Evolutionary conservation across 2,113 vertebrate genomes (phyloP), one percentile per base, ranked within the genome.

Genomic region (Kobus ellipsiprymnus): DNA sequence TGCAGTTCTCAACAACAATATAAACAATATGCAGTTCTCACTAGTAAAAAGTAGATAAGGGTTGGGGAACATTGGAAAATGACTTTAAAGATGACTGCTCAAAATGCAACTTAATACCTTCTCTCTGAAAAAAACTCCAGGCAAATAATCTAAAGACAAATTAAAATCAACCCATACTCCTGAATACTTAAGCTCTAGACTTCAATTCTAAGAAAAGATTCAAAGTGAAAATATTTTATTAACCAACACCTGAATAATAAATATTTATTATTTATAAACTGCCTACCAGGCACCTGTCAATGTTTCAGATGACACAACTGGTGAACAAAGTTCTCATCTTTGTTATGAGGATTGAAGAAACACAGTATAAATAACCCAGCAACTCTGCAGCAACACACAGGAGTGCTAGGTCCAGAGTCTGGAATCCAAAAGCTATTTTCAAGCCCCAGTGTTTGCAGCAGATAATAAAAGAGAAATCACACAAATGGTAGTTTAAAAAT

Each of bases 151-250:
- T 82, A 48, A 93, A 95, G n/a, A 94, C 17, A 60, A 11, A 87
- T 1, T 30, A 57, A 84, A 91, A 40, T 14, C 7, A 13, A 84
- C 52, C 44, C 62, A 90, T 94, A 84, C 71, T 30, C 33, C 57
- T 85, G n/a, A 92, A 89, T 57, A 46, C 23, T 82, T 91, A 84
- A 85, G 33, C 80, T 67, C 78, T 81, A 80, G 13, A 82, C 48
- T 91, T 90, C 78, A 88, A 87, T 23, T 46, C 90, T 91, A 91
- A 88, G 40, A 90, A 91, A 82, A 93, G 44, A 87, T 50, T 91
- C 78, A 87, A 87, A n/a, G 59, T 90, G 54, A 48, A n/a, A 95
- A 86, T 83, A 81, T 81, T 91, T 64, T 93, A 92, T 88, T 89
- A 86, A 97, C 83, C 13, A 88, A 48, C n/a, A 16, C 6, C 36